Conservation (phyloP, 2,113 vertebrate genomes). For the Thinocorus orbignyianus region DNA sequence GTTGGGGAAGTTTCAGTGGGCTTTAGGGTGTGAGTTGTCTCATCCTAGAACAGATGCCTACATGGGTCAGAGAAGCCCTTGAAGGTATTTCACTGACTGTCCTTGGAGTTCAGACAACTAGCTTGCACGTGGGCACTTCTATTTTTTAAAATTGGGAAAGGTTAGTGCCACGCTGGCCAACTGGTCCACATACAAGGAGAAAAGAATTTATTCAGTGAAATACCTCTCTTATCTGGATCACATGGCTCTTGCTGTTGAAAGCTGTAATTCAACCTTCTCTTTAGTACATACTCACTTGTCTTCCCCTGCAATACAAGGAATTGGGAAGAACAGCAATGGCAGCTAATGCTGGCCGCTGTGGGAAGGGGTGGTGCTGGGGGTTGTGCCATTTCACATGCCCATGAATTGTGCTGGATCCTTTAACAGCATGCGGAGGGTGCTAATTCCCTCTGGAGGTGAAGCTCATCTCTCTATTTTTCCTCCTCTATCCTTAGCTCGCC, state of each 20-base stretch:
- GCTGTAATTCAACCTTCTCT: not conserved
- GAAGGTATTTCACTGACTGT: not conserved
- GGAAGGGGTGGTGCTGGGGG: not conserved
- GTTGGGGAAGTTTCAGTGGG: not conserved
- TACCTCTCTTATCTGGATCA: not conserved
- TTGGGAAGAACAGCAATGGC: not conserved
- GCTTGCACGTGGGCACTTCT: accelerated
- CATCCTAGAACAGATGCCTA: not conserved
- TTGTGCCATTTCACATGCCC: not conserved
- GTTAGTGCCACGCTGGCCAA: not conserved
- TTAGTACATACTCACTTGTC: not conserved
- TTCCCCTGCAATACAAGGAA: not conserved
- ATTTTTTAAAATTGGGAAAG: not conserved
- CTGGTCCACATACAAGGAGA: not conserved
- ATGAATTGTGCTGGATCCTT: not conserved
- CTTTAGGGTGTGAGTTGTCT: not conserved
- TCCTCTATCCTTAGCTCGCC: not conserved
- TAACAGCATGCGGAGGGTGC: not conserved
- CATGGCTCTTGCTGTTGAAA: not conserved
- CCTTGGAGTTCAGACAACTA: not conserved
- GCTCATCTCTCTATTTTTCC: constrained; percentile 3
- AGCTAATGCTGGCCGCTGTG: not conserved
- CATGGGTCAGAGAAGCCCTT: not conserved
- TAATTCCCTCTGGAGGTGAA: constrained; percentile 24
- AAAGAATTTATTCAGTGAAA: not conserved